Conservation (phyloP, 2,113 vertebrate species). For the Mohoua ochrocephala region DNA sequence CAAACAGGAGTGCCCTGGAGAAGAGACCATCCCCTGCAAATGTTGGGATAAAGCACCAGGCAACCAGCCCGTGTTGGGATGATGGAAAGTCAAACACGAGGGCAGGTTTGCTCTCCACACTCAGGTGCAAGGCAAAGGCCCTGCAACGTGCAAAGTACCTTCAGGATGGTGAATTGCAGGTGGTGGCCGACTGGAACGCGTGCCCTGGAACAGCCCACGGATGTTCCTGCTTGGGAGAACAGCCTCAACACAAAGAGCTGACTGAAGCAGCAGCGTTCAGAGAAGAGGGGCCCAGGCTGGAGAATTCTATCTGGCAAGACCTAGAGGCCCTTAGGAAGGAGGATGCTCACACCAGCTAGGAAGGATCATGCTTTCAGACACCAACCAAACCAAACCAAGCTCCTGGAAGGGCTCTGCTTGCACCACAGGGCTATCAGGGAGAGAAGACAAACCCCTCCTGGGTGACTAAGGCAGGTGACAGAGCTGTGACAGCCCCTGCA, state of each 20-base stretch:
- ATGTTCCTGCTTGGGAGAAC: neutral
- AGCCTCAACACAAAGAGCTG: neutral
- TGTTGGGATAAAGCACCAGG: neutral
- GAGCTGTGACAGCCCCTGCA: fast-evolving
- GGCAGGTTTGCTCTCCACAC: neutral
- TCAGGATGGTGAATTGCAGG: neutral
- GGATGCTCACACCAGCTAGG: neutral
- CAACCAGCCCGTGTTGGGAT: fast-evolving
- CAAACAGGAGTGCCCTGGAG: neutral
- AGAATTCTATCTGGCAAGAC: neutral
- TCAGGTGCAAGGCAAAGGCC: neutral
- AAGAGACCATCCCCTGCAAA: neutral
- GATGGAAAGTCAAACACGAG: fast-evolving
- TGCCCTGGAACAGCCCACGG: neutral
- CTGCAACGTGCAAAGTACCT: neutral
- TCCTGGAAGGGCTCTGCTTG: neutral
- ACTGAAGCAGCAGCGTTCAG: fast-evolving
- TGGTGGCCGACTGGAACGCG: neutral
- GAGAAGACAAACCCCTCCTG: neutral
- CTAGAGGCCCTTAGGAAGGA: neutral
- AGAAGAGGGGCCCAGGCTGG: neutral
- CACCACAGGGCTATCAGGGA: neutral
- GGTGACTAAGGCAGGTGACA: neutral
- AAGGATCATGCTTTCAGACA: neutral
- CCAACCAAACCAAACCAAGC: neutral